These are phyloP conservation scores for Plotosus lineatus DNA, from an alignment of 2,113 vertebrate species.

Conservation along the genomic window DNA sequence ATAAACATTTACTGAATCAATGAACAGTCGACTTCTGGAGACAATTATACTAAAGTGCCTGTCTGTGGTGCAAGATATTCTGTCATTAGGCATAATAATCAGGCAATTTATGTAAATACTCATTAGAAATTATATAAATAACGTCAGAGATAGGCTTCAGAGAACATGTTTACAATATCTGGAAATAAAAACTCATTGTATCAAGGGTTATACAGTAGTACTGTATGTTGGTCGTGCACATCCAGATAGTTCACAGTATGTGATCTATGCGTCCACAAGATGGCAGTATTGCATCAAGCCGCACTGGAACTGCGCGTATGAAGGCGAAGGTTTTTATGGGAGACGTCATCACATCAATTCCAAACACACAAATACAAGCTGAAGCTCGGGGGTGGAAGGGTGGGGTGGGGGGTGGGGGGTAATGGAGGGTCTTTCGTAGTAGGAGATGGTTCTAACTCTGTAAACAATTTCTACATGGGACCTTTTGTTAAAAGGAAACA, in stretches of 20 bases:
- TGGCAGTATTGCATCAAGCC: slow-evolving; percentile 25
- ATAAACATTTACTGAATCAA: not conserved
- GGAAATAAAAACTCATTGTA: not conserved
- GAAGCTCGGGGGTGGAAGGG: too few species aligned
- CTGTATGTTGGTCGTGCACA: not conserved
- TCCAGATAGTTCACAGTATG: not conserved
- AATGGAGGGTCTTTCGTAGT: not conserved
- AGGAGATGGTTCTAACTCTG: not conserved
- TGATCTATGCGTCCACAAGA: slow-evolving; percentile 16
- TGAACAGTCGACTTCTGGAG: not conserved
- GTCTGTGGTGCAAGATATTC: not conserved
- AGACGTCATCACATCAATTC: not conserved
- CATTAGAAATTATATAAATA: not conserved
- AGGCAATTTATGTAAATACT: not conserved
- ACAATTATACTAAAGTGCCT: not conserved
- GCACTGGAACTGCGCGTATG: not conserved
- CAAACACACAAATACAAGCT: not conserved
- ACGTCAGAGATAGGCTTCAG: too few species aligned
- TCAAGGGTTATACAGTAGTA: too few species aligned
- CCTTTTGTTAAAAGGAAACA: not conserved
- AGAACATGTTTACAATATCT: not conserved
- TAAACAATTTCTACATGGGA: not conserved
- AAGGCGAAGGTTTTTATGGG: not conserved
- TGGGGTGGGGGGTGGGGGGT: too few species aligned
- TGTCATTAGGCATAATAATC: not conserved